Evolutionary conservation across 2,113 vertebrate species (phyloP).

Genomic region (Indicator indicator): DNA sequence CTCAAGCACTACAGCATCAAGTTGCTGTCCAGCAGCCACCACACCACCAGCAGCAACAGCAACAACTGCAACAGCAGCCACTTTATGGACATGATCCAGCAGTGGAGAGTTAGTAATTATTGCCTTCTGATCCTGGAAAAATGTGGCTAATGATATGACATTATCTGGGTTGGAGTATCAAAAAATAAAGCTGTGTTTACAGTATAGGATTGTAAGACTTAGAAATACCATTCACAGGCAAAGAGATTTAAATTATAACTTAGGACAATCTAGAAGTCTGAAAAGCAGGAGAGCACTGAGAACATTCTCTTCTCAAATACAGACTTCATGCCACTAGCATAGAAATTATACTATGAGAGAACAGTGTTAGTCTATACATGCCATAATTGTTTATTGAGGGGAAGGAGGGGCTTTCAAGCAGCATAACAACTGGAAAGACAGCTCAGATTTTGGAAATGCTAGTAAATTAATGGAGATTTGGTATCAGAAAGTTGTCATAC

Average conservation of each 20-base stretch:
- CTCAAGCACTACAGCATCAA: conserved; percentile 79
- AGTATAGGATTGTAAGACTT: background rate
- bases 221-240: background rate
- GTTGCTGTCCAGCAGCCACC: conserved; percentile 77
- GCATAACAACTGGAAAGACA: background rate
- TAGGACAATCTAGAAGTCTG: background rate
- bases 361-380: background rate
- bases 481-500: background rate
- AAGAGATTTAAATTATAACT: background rate
- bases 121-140: background rate
- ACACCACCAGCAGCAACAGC: conserved; percentile 68
- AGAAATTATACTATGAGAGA: background rate
- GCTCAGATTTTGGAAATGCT: background rate
- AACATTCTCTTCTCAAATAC: background rate
- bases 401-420: background rate
- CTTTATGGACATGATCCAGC: conserved; percentile 93
- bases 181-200: background rate
- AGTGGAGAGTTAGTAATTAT: conserved; percentile 86
- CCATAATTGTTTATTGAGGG: background rate
- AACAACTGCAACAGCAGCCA: conserved; percentile 79
- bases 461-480: background rate
- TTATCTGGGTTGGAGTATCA: background rate
- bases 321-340: background rate
- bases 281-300: background rate
- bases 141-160: background rate